A percentile compares a stretch with the other conserved stretches of the same genome.
Evolutionary conservation across 2,888 invertebrate species (phyloP).

Genomic region (Chymomyza fuscimana): DNA sequence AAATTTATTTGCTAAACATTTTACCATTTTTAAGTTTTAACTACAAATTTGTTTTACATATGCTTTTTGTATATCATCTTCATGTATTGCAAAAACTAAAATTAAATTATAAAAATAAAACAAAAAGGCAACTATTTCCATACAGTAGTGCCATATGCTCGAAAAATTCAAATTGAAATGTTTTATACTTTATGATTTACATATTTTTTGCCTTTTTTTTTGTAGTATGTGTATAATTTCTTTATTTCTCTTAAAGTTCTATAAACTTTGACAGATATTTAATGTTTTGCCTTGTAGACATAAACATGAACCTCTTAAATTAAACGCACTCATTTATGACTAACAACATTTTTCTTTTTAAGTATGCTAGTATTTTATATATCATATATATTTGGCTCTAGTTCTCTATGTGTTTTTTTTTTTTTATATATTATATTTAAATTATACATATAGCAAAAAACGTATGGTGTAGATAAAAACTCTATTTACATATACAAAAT

Average conservation of each 20-base stretch:
- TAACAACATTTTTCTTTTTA: constrained; percentile 35
- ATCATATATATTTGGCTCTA: not conserved
- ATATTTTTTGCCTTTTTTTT: constrained; percentile 2
- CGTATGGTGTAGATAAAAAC: constrained; percentile 53
- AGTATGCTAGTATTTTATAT: not conserved
- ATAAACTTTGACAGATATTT: constrained; percentile 61
- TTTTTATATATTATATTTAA: constrained; percentile 23
- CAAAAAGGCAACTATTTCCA: not conserved
- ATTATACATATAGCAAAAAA: constrained; percentile 54
- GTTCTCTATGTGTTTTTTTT: constrained; percentile 19
- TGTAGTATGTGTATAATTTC: constrained; percentile 20
- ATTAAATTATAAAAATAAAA: not conserved
- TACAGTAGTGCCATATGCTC: not conserved
- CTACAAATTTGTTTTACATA: constrained; percentile 67
- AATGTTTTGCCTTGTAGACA: constrained; percentile 51
- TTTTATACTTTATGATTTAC: not conserved
- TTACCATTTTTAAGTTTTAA: constrained; percentile 65
- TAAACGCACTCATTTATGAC: constrained; percentile 37
- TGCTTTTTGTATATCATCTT: constrained; percentile 17
- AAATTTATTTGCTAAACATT: constrained; percentile 68
- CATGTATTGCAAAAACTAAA: not conserved
- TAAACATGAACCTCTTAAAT: constrained; percentile 49
- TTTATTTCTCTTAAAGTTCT: constrained; percentile 16
- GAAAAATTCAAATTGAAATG: not conserved
- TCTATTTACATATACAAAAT: constrained; percentile 66